Conservation (phyloP, 2,888 invertebrate species). For the Ecliptopera silaceata region DNA sequence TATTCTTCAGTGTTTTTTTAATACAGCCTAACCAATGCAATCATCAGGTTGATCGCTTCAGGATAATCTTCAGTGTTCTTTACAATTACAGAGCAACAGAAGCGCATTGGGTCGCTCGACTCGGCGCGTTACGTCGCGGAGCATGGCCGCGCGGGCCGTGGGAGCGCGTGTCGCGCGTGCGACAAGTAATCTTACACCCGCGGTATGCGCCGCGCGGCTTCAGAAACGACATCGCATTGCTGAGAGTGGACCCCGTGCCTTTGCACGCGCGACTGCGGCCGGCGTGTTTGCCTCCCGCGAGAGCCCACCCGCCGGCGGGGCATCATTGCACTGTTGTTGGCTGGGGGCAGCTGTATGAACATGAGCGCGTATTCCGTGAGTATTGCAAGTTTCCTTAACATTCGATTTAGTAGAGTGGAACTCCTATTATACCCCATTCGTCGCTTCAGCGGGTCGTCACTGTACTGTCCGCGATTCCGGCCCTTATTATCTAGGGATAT, state of each 20-base stretch:
- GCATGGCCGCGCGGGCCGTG: conserved; percentile 89
- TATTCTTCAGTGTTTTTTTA: too few relatives aligned
- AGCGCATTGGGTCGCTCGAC: conserved; percentile 91
- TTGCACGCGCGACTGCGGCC: conserved; percentile 73
- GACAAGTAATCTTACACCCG: conserved; percentile 87
- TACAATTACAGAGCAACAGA: conserved; percentile 83
- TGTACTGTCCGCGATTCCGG: too few relatives aligned
- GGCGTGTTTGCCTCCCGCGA: conserved; percentile 81
- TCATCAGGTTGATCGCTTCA: too few relatives aligned
- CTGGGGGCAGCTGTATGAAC: conserved; percentile 92
- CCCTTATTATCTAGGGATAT: too few relatives aligned
- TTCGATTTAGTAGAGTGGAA: too few relatives aligned
- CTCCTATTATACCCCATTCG: too few relatives aligned
- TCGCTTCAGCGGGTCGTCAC: too few relatives aligned
- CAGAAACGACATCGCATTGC: conserved; percentile 89
- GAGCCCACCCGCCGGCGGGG: conserved; percentile 84
- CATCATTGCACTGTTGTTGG: conserved; percentile 90
- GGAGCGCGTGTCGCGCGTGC: conserved; percentile 87
- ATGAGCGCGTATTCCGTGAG: conserved; percentile 91
- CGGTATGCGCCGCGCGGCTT: conserved; percentile 89
- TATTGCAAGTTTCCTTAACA: too few relatives aligned
- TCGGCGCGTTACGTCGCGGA: conserved; percentile 88
- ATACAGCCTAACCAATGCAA: too few relatives aligned
- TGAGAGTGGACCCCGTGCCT: conserved; percentile 85
- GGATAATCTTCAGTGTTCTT: background rate